Evolutionary conservation across 2,113 vertebrate species (phyloP).

Genomic region (Catharus bicknelli): DNA sequence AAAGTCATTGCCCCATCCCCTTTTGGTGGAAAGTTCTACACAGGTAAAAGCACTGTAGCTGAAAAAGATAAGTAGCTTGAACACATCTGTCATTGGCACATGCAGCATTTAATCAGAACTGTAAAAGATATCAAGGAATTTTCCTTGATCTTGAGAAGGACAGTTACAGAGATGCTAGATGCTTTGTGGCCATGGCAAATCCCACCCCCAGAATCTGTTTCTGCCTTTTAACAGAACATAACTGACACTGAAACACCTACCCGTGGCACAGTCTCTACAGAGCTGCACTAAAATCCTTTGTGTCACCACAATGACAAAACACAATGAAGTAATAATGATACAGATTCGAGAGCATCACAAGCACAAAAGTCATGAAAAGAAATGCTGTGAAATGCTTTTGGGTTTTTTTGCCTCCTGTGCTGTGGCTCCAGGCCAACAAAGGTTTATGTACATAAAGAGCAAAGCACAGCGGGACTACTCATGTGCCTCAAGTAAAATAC

Average conservation of each 20-base stretch:
- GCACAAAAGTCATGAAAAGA: not conserved
- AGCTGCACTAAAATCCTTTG: slow-evolving; percentile 2
- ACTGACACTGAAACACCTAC: not conserved
- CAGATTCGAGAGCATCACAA: not conserved
- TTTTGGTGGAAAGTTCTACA: not conserved
- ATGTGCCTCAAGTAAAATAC: not conserved
- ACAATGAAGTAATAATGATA: slow-evolving; percentile 26
- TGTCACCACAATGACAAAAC: not conserved
- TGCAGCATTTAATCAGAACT: not conserved
- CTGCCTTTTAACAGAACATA: not conserved
- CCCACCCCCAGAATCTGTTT: not conserved
- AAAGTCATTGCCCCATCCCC: not conserved
- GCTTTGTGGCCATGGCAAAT: not conserved
- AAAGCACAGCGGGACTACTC: not conserved
- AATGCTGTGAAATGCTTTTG: not conserved
- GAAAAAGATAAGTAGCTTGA: not conserved
- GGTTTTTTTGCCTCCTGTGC: not conserved
- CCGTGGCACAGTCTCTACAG: not conserved
- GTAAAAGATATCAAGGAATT: not conserved
- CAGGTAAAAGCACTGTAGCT: not conserved
- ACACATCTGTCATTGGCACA: not conserved
- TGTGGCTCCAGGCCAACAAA: not conserved
- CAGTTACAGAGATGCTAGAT: not conserved
- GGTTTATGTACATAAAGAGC: not conserved
- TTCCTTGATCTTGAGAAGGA: not conserved